Percentiles rank a stretch among this genome's conserved stretches.
Conservation (phyloP, 1,140 invertebrate species). For the Diabrotica undecimpunctata region DNA sequence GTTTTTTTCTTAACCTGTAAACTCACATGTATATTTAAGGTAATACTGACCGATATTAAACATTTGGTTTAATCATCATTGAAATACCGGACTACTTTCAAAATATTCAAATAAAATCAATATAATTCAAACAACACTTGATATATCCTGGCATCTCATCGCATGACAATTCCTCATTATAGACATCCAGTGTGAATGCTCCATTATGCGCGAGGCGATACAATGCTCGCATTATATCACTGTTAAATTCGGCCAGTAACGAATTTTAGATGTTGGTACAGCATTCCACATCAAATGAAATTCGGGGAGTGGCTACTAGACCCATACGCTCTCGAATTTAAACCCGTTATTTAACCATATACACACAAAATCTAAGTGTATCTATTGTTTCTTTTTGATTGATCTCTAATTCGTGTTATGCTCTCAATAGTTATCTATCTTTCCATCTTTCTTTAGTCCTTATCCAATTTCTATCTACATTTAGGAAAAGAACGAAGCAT, state of each 20-base stretch:
- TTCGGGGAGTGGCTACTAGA: not conserved
- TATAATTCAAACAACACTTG: constrained; percentile 18
- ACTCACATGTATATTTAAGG: too few species aligned
- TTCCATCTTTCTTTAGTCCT: too few species aligned
- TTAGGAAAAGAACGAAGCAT: too few species aligned
- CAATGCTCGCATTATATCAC: constrained; percentile 25
- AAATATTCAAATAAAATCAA: constrained; percentile 23
- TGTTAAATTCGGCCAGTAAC: constrained; percentile 15
- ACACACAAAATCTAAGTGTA: too few species aligned
- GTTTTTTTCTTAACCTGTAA: too few species aligned
- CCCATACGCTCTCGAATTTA: not conserved
- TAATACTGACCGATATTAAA: too few species aligned
- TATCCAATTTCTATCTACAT: too few species aligned
- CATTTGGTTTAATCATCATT: too few species aligned
- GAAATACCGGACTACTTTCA: not conserved
- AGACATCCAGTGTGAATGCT: constrained; percentile 24
- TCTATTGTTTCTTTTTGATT: too few species aligned
- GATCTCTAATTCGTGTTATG: too few species aligned
- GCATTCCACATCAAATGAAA: not conserved
- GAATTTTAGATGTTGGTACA: constrained; percentile 5
- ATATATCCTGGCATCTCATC: constrained; percentile 12
- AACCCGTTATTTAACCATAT: too few species aligned
- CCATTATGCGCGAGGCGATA: constrained; percentile 27
- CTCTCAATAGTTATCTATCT: too few species aligned
- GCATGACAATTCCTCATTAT: constrained; percentile 35